Evolutionary conservation across 2,888 invertebrate species (phyloP), one percentile per base, ranked within the genome.

Genomic region (Myathropa florea): DNA sequence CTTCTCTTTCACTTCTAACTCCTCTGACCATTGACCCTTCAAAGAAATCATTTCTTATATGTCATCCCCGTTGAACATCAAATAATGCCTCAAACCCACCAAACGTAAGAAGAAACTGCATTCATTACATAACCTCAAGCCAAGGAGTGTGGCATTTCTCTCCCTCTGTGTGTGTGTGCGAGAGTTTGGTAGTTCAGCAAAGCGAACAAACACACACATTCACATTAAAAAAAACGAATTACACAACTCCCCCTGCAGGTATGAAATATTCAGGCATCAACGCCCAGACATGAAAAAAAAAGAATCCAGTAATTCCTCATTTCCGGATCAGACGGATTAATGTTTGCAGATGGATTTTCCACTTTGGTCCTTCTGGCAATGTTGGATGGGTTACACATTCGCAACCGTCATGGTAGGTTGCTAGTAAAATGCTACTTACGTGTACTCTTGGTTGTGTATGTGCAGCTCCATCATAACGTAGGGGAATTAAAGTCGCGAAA

Each of bases 321-420:
- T 86, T 86, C 86, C 86, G 86, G 86, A 86, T 86, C 86, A 86
- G 86, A 86, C 86, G 86, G 86, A 86, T 86, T 86, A 86, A 86
- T 86, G 83, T 86, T 86, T 86, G 86, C 86, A 86, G 86, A 86
- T 86, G 86, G 86, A 86, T 83, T 86, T 86, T 82, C 60, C 83
- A 79, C 75, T 83, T 76, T 78, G 75, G 78, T 71, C 78, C 78
- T 79, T 86, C 46, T 36, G 64, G 73, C 72, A 60, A 33, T 77
- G 65, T n/a, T 68, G 57, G 36, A 26, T 14, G 71, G 57, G 39
- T 57, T 71, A 76, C 26, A 81, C 61, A 63, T 67, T 65, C 55
- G 53, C 23, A 61, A 30, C 9, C 61, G 39, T 36, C 26, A 18
- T 18, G 18, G 7, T 6, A 68, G 81, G 59, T 26, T 76, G 59